A percentile compares a stretch with the other conserved stretches of the same genome.
These are phyloP conservation scores for Stigmatopora argus DNA, from an alignment of 2,113 vertebrate genomes.

Conservation along the genomic window DNA sequence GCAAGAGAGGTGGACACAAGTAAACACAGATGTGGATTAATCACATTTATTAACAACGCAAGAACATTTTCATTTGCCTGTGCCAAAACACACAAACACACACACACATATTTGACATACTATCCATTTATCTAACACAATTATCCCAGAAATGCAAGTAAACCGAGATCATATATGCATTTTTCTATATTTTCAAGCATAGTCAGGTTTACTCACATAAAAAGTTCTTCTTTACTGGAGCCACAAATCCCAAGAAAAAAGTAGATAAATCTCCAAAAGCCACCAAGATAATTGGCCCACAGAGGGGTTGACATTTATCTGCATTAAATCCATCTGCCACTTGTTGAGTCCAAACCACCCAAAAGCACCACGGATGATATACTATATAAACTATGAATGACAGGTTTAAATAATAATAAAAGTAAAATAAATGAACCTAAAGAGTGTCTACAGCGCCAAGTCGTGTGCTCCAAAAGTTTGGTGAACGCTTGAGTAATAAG, in stretches of 20 bases:
- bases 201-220: conserved; percentile 50
- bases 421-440: conserved; percentile 11
- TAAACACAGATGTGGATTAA: conserved; percentile 34
- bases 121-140: conserved; percentile 1
- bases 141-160: neutral
- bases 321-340: conserved; percentile 65
- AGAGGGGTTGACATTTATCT: conserved; percentile 41
- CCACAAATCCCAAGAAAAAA: conserved; percentile 47
- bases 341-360: conserved; percentile 56
- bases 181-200: conserved; percentile 10
- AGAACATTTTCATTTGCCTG: conserved; percentile 13
- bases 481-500: conserved; percentile 10
- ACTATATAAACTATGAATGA: conserved; percentile 16
- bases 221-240: conserved; percentile 36
- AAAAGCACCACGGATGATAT: conserved; percentile 24
- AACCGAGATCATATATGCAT: neutral
- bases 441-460: conserved; percentile 6
- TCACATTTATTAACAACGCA: conserved; percentile 43
- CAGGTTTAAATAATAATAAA: conserved; percentile 7
- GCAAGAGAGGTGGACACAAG: conserved; percentile 20
- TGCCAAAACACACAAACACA: conserved; percentile 12
- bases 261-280: conserved; percentile 36
- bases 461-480: conserved; percentile 12
- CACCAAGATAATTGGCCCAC: conserved; percentile 46
- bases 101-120: neutral